Percentiles rank a stretch among this genome's conserved stretches.
phyloP scores from a whole-genome alignment of 2,797 vertebrate genomes.

The Galago senegalensis region DNA sequence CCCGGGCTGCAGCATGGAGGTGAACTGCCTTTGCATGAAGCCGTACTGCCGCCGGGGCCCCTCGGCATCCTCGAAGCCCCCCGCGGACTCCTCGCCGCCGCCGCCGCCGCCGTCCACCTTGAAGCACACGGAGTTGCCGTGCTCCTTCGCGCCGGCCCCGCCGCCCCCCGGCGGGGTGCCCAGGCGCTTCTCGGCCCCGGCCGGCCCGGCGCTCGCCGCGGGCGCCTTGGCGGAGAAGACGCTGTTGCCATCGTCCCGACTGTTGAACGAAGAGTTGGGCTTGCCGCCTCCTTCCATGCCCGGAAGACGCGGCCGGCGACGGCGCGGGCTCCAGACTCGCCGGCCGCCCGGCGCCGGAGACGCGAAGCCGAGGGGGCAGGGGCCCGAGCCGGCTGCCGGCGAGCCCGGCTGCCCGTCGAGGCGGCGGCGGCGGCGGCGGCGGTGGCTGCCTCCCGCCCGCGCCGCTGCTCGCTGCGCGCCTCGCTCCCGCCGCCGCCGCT shows the following conservation, averaged over 20 bases:
- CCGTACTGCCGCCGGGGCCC: constrained; percentile 93
- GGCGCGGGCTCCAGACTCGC: constrained; percentile 79
- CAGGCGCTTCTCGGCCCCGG: constrained; percentile 87
- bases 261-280: constrained; percentile 94
- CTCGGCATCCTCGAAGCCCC: constrained; percentile 95
- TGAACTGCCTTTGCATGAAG: constrained; percentile 98
- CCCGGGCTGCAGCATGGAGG: constrained; percentile 98
- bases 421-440: constrained; percentile 78
- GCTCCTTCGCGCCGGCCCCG: constrained; percentile 92
- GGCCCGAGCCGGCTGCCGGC: constrained; percentile 79
- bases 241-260: constrained; percentile 96
- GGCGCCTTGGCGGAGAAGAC: constrained; percentile 93
- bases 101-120: constrained; percentile 93
- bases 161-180: constrained; percentile 84
- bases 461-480: constrained; percentile 89
- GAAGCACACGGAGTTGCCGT: constrained; percentile 96
- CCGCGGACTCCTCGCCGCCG: constrained; percentile 93
- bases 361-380: constrained; percentile 50
- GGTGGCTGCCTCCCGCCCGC: constrained; percentile 65
- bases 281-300: constrained; percentile 94
- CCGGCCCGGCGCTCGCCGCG: constrained; percentile 84
- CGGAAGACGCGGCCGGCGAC: constrained; percentile 82
- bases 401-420: constrained; percentile 80
- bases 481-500: constrained; percentile 90
- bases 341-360: constrained; percentile 59